Evolutionary conservation across 2,888 invertebrate genomes (phyloP).

Genomic region (Dicyrtomina minuta): DNA sequence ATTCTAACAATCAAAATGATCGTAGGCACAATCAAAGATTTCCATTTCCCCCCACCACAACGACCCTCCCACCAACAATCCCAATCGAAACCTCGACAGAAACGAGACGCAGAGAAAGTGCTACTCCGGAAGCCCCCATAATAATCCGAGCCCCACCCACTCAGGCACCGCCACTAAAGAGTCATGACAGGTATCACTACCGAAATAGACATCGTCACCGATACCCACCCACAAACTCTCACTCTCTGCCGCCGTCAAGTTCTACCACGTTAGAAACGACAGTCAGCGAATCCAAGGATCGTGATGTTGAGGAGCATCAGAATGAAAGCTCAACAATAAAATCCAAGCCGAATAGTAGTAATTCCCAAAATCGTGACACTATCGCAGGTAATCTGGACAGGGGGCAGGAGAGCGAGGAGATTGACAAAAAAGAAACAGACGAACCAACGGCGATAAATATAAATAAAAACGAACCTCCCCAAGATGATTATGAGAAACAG

Average conservation of each 20-base stretch:
- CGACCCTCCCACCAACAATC: background rate
- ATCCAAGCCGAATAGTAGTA: background rate
- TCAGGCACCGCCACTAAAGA: background rate
- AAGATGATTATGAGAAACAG: background rate
- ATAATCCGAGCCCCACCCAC: constrained; percentile 32
- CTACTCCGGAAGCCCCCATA: constrained; percentile 6
- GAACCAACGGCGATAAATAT: background rate
- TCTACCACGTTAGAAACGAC: background rate
- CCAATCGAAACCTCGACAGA: background rate
- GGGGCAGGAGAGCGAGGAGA: background rate
- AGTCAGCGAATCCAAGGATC: background rate
- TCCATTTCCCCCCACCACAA: background rate
- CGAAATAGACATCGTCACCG: constrained; percentile 42
- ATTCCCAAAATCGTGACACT: background rate
- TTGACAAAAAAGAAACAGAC: background rate
- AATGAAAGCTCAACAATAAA: background rate
- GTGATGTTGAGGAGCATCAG: too few relatives aligned
- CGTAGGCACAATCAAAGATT: too few relatives aligned
- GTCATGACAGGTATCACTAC: constrained; percentile 22
- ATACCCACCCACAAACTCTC: constrained; percentile 42
- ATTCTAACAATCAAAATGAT: constrained; percentile 2
- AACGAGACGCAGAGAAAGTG: background rate
- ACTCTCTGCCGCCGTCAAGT: constrained; percentile 35
- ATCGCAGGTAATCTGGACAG: background rate
- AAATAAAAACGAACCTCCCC: background rate